Percentiles rank a stretch among this genome's conserved stretches.
These are phyloP conservation scores for Oceanodroma tethys DNA, from an alignment of 2,113 vertebrate species.

Conservation along the genomic window DNA sequence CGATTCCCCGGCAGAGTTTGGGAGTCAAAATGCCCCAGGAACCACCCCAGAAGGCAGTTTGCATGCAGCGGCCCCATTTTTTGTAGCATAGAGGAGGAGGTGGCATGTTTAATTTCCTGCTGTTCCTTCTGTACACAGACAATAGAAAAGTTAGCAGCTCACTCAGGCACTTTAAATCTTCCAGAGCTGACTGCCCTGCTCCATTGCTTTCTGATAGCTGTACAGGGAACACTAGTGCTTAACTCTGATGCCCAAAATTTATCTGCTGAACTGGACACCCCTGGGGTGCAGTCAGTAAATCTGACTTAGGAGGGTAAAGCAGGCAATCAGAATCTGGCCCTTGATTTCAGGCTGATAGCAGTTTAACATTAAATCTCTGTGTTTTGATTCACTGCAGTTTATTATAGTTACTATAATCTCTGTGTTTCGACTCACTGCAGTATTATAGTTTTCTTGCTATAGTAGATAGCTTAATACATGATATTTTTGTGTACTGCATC, in stretches of 20 bases:
- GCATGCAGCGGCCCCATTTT: neutral
- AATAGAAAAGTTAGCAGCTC: neutral
- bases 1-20: neutral
- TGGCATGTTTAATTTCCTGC: neutral
- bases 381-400: neutral
- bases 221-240: neutral
- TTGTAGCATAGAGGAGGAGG: neutral
- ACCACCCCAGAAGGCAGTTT: neutral
- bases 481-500: neutral
- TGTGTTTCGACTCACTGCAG: neutral
- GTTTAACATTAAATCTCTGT: neutral
- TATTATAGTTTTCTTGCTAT: neutral
- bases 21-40: neutral
- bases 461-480: neutral
- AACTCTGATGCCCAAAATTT: neutral
- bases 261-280: neutral
- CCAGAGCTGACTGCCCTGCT: neutral
- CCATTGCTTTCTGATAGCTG: neutral
- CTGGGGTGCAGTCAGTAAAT: neutral
- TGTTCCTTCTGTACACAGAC: neutral
- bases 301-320: neutral
- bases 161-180: neutral
- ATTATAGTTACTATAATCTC: neutral
- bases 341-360: neutral
- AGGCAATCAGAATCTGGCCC: neutral